Evolutionary conservation across 2,797 vertebrate genomes (phyloP), one percentile per base, ranked within the genome.

Genomic region (Lagorchestes hirsutus): DNA sequence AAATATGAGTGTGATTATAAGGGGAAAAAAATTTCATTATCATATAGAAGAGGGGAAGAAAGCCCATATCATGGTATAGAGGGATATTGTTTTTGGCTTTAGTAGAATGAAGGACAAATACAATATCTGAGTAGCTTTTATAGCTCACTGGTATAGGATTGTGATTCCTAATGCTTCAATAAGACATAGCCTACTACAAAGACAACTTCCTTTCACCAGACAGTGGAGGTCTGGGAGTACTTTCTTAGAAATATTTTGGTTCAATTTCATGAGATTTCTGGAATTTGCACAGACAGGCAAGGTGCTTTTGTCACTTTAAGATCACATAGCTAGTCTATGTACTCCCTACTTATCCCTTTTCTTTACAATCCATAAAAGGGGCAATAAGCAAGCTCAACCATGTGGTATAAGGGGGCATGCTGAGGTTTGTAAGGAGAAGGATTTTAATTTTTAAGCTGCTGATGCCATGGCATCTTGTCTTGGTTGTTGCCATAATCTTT

Each of bases 391-490:
- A 97, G 74, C 93, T 97, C 96, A 97, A 96, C 95, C 92, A 96
- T 46, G 95, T 82, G 11, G 94, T 46, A 82, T 16, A 31, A 14
- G 4, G 10, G 5, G 4, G 12, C 12, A 54, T 54, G 52, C 2
- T 40, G 22, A 18, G 2, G 22, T 9, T 46, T 24, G 67, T 74
- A 74, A 82, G 9, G 9, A 46, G 9, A 40, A 82, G 98, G 96
- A 97, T 96, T 96, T 97, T 97, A 90, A 97, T 97, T 98, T 97
- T 97, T 95, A 98, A 92, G 62, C 95, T 97, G 91, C 97, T 97
- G 74, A 97, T 95, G 94, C 98, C 95, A 97, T 91, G 59, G 94
- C 67, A 97, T 16, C 94, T 95, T 97, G 92, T 96, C 97, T 97
- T 94, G 54, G 92, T 95, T 93, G 90, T 55, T 97, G 95, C 96